A percentile compares a stretch with the other conserved stretches of the same genome.
Conservation (phyloP, 2,888 invertebrate genomes). For the Gortyna flavago region DNA sequence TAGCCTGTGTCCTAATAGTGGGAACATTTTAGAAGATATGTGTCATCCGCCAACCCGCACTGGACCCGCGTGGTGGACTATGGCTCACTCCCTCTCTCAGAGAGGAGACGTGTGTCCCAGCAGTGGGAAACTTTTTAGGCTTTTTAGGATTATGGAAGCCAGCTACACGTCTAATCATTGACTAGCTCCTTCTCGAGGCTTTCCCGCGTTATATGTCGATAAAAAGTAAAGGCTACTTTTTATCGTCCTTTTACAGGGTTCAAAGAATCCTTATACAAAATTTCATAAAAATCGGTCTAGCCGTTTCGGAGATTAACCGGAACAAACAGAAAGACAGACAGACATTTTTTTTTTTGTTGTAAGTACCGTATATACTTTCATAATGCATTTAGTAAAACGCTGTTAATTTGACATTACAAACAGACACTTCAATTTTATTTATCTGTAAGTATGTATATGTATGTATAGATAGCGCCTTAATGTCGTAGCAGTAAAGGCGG, state of each 20-base stretch:
- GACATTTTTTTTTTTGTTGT: too few relatives aligned
- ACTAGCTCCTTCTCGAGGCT: background rate
- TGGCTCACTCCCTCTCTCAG: too few relatives aligned
- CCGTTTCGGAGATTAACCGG: background rate
- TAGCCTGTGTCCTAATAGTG: too few relatives aligned
- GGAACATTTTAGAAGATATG: too few relatives aligned
- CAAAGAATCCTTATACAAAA: background rate
- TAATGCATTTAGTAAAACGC: background rate
- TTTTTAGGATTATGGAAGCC: too few relatives aligned
- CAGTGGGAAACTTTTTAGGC: too few relatives aligned
- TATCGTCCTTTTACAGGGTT: background rate
- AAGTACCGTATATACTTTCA: too few relatives aligned
- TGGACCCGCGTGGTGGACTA: too few relatives aligned
- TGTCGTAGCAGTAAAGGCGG: background rate
- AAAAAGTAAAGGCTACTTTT: background rate
- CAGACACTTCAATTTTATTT: background rate
- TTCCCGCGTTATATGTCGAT: background rate
- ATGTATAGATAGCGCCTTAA: background rate
- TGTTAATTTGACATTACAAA: background rate
- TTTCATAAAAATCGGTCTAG: background rate
- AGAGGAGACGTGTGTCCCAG: too few relatives aligned
- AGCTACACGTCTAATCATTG: background rate
- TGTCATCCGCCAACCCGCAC: too few relatives aligned
- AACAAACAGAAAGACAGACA: background rate
- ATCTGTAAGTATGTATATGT: background rate